Conservation (phyloP, 2,797 vertebrate species). For the Premnoplex brunnescens region DNA sequence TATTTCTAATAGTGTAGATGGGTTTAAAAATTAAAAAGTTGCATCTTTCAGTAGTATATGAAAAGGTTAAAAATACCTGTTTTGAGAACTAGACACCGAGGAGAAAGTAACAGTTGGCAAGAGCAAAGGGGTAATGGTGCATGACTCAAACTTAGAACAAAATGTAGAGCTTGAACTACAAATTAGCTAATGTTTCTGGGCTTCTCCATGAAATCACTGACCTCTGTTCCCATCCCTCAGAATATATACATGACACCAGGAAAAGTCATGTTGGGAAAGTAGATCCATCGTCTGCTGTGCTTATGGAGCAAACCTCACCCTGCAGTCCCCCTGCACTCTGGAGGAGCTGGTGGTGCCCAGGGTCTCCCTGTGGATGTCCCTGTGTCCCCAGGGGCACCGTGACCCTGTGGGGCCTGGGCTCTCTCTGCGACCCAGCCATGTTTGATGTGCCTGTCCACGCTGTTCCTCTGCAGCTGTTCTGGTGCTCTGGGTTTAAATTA, state of each 20-base stretch:
- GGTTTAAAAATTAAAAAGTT: not conserved
- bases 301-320: not conserved
- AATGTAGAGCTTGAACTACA: conserved; percentile 35
- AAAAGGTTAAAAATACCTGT: conserved; percentile 30
- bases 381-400: not conserved
- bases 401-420: fast-evolving
- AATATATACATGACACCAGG: not conserved
- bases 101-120: conserved; percentile 46
- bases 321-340: fast-evolving
- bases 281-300: not conserved
- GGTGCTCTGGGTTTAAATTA: not conserved
- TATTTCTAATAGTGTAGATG: conserved; percentile 5
- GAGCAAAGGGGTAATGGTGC: conserved; percentile 51
- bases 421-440: fast-evolving
- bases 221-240: conserved; percentile 9
- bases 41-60: not conserved
- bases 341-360: not conserved
- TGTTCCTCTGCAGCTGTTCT: not conserved
- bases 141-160: conserved; percentile 40
- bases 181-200: conserved; percentile 39
- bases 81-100: not conserved
- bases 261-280: not conserved
- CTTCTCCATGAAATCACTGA: not conserved
- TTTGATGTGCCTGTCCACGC: not conserved
- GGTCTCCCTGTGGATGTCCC: fast-evolving